Evolutionary conservation across 2,113 vertebrate genomes (phyloP), one percentile per base, ranked within the genome.

Genomic region (Mola mola): DNA sequence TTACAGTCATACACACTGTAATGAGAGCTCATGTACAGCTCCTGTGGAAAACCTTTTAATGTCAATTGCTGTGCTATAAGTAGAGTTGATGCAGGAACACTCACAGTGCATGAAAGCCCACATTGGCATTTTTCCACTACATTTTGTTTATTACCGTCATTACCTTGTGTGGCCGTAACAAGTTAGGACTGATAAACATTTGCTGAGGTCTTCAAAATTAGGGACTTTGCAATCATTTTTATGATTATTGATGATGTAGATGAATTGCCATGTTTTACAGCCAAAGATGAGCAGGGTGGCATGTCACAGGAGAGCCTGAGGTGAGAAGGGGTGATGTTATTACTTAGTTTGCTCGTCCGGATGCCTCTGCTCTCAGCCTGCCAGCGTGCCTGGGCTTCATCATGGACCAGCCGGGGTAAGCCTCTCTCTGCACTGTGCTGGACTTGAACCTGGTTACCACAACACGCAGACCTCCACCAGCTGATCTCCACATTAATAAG

Each of bases 351-450:
- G 38, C 6, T 43, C 43, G 43, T 42, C 29, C 6, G 13, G 61
- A 25, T 1, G 10, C 44, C 10, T 36, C 22, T 0, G 2, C 33
- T 16, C 38, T 75, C 51, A 21, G 34, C 29, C 47, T 68, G n/a
- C n/a, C 17, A 11, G 42, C 12, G 8, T 4, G 10, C 25, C 16
- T 31, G 16, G 26, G 66, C 24, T 56, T 65, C 41, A 46, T 2
- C 13, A 64, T 17, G 21, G 66, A 53, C 92, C 90, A 91, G 17
- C 80, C 65, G 3, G 81, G 72, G 28, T 66, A 91, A 3, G 73
- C 64, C 40, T 90, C 86, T 75, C 84, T 91, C 44, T 90, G 89
- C 21, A 91, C 57, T 0, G 84, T 90, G 63, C 68, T 87, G 50
- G 88, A 92, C 2, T 92, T 74, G 5, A 80, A 79, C 78, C 93